Evolutionary conservation across 2,113 vertebrate species (phyloP), one percentile per base, ranked within the genome.

Genomic region (Numida meleagris): DNA sequence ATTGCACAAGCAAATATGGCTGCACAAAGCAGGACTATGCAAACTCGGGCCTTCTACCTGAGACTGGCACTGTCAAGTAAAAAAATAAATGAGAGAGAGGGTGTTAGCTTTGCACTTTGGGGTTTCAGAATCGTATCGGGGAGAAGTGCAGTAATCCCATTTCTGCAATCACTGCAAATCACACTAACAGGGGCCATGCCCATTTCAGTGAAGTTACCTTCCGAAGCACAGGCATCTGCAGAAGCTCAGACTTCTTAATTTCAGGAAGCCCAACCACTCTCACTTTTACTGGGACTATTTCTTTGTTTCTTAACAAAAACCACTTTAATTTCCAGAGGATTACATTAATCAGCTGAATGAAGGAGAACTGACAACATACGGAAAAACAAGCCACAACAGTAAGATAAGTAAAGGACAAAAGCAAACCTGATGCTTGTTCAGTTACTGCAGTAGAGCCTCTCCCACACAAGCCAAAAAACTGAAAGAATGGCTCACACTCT

Each of bases 401-500:
- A 73, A n/a, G 36, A 31, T 14, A 62, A 38, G 34, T 10, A 15
- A 58, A 57, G 23, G 23, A 31, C 10, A 66, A 71, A 61, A 12
- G 9, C 9, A 53, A 84, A 34, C 29, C 36, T 15, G 8, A 38
- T 11, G 51, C 19, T 57, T 13, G 42, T 31, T 46, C n/a, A 9
- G 6, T 67, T 33, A 50, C 45, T 46, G 4, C 42, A 38, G 42
- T 0, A 31, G 42, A 70, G 55, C 20, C 18, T 62, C 1, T 0
- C 45, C 20, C 38, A 8, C 58, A 21, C 36, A 77, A 1, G 4
- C 14, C 4, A 70, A 13, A 19, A 9, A 21, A 27, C 0, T 9
- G 46, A 15, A 27, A 70, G 33, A 72, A 16, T 9, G 58, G 6
- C 14, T 33, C 6, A 0, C 7, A 12, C 46, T 68, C 31, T 40